Conservation (phyloP, 2,113 vertebrate species). For the Riparia riparia region DNA sequence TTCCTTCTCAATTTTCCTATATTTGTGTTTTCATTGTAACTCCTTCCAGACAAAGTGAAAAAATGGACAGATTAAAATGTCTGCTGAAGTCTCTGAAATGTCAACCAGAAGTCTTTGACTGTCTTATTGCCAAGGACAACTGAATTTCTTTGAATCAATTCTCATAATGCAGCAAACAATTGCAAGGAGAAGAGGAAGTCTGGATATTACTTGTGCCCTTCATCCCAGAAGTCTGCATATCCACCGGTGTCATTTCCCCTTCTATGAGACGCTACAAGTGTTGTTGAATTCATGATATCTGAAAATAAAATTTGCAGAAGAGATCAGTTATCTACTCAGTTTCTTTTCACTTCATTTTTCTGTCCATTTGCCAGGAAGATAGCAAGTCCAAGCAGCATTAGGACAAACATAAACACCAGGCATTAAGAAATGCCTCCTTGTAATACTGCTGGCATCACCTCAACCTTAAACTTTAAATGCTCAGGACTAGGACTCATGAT, state of each 20-base stretch:
- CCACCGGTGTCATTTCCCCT: neutral
- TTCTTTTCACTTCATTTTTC: neutral
- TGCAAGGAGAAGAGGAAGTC: neutral
- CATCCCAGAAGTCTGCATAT: neutral
- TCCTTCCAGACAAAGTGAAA: neutral
- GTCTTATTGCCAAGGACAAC: slow-evolving; percentile 28
- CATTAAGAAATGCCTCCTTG: neutral
- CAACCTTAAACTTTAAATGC: neutral
- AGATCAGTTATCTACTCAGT: neutral
- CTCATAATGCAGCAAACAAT: neutral
- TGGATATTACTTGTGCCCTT: neutral
- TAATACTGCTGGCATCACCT: neutral
- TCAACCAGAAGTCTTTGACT: slow-evolving; percentile 1
- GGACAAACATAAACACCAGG: neutral
- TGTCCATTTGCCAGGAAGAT: neutral
- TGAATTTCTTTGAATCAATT: neutral
- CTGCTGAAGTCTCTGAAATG: neutral
- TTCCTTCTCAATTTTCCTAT: neutral
- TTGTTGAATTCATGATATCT: neutral
- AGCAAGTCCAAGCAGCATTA: neutral
- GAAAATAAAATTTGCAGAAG: neutral
- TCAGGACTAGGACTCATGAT: neutral
- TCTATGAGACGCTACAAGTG: neutral
- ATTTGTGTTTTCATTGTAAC: neutral
- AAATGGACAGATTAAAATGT: slow-evolving; percentile 11